Evolutionary conservation across 2,888 invertebrate species (phyloP).

Genomic region (Protonemura montana): DNA sequence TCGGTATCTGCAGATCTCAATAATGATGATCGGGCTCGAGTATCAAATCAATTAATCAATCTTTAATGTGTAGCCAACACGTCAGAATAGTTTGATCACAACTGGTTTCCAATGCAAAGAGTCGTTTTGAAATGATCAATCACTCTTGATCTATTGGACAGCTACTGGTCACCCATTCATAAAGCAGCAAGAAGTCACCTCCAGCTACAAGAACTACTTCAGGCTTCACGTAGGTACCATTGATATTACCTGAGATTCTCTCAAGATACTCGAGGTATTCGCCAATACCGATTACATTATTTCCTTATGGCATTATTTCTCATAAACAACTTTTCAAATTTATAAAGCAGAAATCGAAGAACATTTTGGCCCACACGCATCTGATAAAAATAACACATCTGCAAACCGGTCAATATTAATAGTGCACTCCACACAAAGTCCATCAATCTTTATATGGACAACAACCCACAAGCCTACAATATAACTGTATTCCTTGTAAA

Average conservation of each 20-base stretch:
- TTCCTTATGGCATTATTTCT: neutral
- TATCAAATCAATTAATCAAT: constrained; percentile 38
- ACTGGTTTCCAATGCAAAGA: constrained; percentile 18
- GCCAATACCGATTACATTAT: neutral
- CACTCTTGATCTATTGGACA: constrained; percentile 8
- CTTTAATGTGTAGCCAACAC: constrained; percentile 13
- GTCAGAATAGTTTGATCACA: neutral
- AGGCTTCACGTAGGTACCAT: neutral
- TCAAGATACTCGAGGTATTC: neutral
- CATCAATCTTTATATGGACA: constrained; percentile 7
- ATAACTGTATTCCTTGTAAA: constrained; percentile 27
- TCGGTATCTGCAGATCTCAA: constrained; percentile 28
- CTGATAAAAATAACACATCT: neutral
- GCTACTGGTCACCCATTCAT: constrained; percentile 1
- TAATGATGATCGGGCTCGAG: constrained; percentile 18
- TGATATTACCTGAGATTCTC: no score
- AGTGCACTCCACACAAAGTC: neutral
- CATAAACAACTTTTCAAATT: neutral
- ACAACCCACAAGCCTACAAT: constrained; percentile 7
- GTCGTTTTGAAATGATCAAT: constrained; percentile 22
- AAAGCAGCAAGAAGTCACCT: neutral
- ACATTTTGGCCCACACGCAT: neutral
- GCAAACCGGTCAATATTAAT: constrained; percentile 2
- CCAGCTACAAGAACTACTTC: neutral
- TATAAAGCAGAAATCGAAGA: neutral